Evolutionary conservation across 2,113 vertebrate species (phyloP), one percentile per base, ranked within the genome.

Genomic region (Engraulis encrasicolus): DNA sequence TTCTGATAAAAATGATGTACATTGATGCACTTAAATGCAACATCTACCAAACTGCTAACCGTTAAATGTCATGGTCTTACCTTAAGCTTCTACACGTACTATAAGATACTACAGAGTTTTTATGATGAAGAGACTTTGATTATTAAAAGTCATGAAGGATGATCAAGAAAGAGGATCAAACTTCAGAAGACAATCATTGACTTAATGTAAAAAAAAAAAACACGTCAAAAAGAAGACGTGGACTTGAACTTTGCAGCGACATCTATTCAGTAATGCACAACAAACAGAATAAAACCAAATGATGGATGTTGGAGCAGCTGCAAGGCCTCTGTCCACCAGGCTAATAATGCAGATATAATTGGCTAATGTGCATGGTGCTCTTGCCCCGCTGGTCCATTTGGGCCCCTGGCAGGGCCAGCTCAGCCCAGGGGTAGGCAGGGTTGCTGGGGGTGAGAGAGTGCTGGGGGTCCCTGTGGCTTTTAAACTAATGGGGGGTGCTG

Each of bases 401-500:
- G 84, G 80, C 84, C 78, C 81, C 77, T 15, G 61, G 50, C 78
- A 86, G 74, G 37, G 77, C 50, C 66, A 85, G 66, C 49, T 84
- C 31, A 12, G 36, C 50, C 40, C 48, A 36, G 71, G 74, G 27
- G 19, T 78, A 88, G 40, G 36, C 23, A 31, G 66, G 66, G 4
- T 2, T 34, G 31, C 14, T 45, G 77, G 78, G 81, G 81, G 17
- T 66, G 36, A 79, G 85, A 4, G 80, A 80, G 86, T 82, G 83
- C 49, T 87, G 81, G 83, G 85, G 83, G 79, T 88, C 80, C 66
- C 85, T 87, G 86, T 86, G 86, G 86, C 86, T 90, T 86, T 81
- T 81, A 87, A 90, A 88, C 90, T 88, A 91, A 91, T 78, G 50
- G 91, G n/a, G 90, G 91, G 89, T 89, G 87, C 86, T 66, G 74